Evolutionary conservation across 35 echinoderm and acorn worm genomes (phyloP).

Genomic region (Diadema setosum): DNA sequence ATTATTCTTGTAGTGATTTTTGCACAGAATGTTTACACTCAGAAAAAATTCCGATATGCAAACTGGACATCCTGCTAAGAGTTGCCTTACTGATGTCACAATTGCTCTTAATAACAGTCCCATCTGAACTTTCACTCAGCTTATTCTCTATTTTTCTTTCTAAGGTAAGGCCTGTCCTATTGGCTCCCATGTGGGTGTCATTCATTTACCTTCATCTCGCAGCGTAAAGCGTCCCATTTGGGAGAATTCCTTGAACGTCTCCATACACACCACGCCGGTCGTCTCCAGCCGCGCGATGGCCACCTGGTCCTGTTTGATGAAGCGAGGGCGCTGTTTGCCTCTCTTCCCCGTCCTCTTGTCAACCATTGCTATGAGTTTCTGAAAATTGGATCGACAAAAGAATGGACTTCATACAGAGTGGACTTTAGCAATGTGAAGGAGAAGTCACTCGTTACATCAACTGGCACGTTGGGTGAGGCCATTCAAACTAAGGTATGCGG

Average conservation of each 20-base stretch:
- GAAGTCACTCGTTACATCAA: too few species aligned
- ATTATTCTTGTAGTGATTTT: too few species aligned
- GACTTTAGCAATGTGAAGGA: too few species aligned
- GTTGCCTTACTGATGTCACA: neutral
- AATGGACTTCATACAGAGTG: too few species aligned
- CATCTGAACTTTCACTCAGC: neutral
- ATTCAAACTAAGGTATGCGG: too few species aligned
- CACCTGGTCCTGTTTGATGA: slow-evolving; percentile 96
- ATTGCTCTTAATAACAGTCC: neutral
- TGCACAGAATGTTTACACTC: too few species aligned
- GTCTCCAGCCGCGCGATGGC: slow-evolving; percentile 80
- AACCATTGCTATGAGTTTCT: slow-evolving; percentile 82
- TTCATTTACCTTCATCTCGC: slow-evolving; percentile 88
- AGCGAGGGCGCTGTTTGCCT: slow-evolving; percentile 75
- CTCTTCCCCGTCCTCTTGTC: slow-evolving; percentile 88
- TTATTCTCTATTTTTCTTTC: neutral
- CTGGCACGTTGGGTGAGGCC: too few species aligned
- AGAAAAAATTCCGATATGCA: too few species aligned
- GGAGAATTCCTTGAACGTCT: slow-evolving; percentile 94
- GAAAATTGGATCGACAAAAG: neutral
- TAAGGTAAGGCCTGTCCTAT: too few species aligned
- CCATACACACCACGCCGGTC: slow-evolving; percentile 78
- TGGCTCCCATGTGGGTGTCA: neutral
- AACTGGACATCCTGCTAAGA: neutral
- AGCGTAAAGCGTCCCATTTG: slow-evolving; percentile 99